Evolutionary conservation across 2,113 vertebrate species (phyloP).

Genomic region (Lagopus muta): DNA sequence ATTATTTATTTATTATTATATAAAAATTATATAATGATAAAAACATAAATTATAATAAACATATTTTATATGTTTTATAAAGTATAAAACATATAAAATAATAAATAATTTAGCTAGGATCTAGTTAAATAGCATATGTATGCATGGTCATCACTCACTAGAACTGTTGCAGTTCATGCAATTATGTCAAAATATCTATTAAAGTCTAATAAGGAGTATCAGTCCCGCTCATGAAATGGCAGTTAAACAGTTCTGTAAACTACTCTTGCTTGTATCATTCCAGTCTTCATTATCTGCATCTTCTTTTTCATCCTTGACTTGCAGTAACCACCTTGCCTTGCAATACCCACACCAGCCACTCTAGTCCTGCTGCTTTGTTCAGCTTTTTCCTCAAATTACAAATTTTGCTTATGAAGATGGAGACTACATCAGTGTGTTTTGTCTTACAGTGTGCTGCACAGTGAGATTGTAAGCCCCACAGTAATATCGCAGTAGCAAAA

Average conservation of each 20-base stretch:
- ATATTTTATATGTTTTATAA: too few relatives aligned
- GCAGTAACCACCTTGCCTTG: not conserved
- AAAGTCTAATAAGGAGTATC: not conserved
- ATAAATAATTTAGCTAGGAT: not conserved
- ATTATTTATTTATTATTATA: too few relatives aligned
- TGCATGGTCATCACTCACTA: not conserved
- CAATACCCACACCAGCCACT: not conserved
- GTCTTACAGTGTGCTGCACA: fast-evolving
- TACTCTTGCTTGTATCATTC: not conserved
- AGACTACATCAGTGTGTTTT: not conserved
- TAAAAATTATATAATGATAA: too few relatives aligned
- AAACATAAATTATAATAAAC: too few relatives aligned
- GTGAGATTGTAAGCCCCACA: not conserved
- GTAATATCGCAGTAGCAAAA: not conserved
- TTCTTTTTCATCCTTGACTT: not conserved
- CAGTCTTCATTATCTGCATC: not conserved
- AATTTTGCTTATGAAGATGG: not conserved
- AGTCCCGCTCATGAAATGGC: not conserved
- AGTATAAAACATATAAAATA: not conserved
- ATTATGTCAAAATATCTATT: not conserved
- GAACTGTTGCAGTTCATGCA: not conserved
- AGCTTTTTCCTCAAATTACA: not conserved
- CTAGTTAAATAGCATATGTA: not conserved
- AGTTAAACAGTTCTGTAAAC: not conserved
- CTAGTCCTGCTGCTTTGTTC: not conserved